These are phyloP conservation scores for Troglohyphantes excavatus DNA, from an alignment of 2,888 invertebrate genomes.

Conservation along the genomic window DNA sequence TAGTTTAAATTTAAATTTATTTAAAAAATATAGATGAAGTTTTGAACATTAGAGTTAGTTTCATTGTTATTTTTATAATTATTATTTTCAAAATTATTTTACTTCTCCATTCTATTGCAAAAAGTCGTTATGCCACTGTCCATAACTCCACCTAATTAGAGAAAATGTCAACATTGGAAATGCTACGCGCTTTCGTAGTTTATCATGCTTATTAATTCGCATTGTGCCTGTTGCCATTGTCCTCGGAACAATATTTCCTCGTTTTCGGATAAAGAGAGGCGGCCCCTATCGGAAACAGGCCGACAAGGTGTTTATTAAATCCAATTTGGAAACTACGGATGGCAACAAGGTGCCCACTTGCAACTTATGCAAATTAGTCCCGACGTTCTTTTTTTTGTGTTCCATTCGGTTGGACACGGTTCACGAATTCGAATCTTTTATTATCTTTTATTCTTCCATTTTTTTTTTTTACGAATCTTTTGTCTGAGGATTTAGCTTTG, in stretches of 20 bases:
- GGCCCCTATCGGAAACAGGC: slow-evolving; percentile 18
- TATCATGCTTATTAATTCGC: not conserved
- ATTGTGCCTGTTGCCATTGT: not conserved
- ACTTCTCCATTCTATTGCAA: no score
- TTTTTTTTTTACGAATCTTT: not conserved
- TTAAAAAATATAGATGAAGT: no score
- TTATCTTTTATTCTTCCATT: not conserved
- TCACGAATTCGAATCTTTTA: slow-evolving; percentile 5
- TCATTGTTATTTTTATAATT: no score
- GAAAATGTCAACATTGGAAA: not conserved
- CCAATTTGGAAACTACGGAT: slow-evolving; percentile 19
- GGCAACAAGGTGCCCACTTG: not conserved
- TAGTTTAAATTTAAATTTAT: no score
- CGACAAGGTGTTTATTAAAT: slow-evolving; percentile 45
- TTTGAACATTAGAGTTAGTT: no score
- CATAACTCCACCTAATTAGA: not conserved
- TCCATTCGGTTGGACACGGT: not conserved
- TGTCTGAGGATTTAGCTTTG: slow-evolving; percentile 5
- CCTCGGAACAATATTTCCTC: not conserved
- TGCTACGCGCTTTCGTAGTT: not conserved
- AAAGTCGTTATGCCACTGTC: no score
- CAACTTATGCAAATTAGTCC: not conserved
- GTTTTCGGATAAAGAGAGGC: not conserved
- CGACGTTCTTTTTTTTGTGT: not conserved
- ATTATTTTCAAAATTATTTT: no score